A percentile compares a stretch with the other conserved stretches of the same genome.
Conservation (phyloP, 2,888 invertebrate genomes). For the Synergus umbraculus region DNA sequence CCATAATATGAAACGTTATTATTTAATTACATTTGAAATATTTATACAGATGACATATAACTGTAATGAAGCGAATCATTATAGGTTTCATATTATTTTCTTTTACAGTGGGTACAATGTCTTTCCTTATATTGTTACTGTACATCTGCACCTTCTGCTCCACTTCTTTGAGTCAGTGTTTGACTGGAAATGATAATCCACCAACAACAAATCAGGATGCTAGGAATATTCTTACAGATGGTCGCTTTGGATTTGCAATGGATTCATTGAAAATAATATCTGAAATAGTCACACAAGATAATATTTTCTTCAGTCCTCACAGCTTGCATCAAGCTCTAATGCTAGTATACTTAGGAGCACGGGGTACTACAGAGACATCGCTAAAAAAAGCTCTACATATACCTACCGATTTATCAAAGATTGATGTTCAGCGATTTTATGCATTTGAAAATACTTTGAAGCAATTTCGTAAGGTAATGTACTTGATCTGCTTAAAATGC, state of each 20-base stretch:
- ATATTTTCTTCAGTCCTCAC: constrained; percentile 93
- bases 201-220: constrained; percentile 66
- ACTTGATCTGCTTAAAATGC: no score
- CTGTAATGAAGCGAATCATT: no score
- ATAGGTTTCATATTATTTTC: not conserved
- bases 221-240: constrained; percentile 79
- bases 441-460: constrained; percentile 84
- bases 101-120: not conserved
- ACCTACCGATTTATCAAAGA: constrained; percentile 82
- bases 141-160: not conserved
- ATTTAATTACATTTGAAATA: no score
- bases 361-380: constrained; percentile 84
- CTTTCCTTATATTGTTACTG: not conserved
- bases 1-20: no score
- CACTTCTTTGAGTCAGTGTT: constrained; percentile 74
- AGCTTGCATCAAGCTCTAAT: constrained; percentile 89
- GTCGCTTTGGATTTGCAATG: constrained; percentile 85
- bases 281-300: constrained; percentile 83
- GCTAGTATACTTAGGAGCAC: constrained; percentile 88
- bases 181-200: constrained; percentile 77
- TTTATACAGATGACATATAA: no score
- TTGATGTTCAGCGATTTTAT: constrained; percentile 86
- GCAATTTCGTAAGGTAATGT: constrained; percentile 52
- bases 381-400: constrained; percentile 83
- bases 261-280: constrained; percentile 84